These are phyloP conservation scores for Prunella strophiata DNA, from an alignment of 2,797 vertebrate genomes.

Conservation along the genomic window DNA sequence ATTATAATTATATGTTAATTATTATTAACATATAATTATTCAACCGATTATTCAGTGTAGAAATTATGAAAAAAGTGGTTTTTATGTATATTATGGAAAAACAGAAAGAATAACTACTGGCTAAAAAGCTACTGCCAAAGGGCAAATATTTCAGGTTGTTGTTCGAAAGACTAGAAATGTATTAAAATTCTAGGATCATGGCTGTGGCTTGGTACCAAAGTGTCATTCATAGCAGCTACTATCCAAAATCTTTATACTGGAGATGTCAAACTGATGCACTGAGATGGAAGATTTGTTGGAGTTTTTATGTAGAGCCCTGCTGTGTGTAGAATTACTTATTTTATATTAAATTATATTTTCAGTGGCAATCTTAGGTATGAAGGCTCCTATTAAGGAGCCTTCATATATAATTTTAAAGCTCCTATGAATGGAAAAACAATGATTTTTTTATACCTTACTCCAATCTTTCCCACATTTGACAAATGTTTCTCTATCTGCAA, in stretches of 20 bases:
- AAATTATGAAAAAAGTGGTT: neutral
- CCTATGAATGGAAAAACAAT: neutral
- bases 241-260: conserved; percentile 83
- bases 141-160: conserved; percentile 68
- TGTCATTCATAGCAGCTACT: conserved; percentile 78
- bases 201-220: conserved; percentile 73
- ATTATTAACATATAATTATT: neutral
- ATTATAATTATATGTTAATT: too few relatives aligned
- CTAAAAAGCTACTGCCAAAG: neutral
- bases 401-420: conserved; percentile 15
- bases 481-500: neutral
- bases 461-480: neutral
- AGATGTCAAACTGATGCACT: conserved; percentile 82
- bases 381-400: conserved; percentile 14
- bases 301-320: conserved; percentile 77
- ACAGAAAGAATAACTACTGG: neutral
- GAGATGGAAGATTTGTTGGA: conserved; percentile 81
- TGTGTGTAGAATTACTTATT: conserved; percentile 73
- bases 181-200: conserved; percentile 71
- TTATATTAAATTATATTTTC: conserved; percentile 67
- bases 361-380: conserved; percentile 5
- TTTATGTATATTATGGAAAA: neutral
- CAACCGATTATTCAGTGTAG: neutral
- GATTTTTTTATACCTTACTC: neutral
- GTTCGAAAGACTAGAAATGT: conserved; percentile 70